Percentiles rank a stretch among this genome's conserved stretches.
phyloP scores from a whole-genome alignment of 2,797 vertebrate genomes.

The Acestrorhynchus altus region DNA sequence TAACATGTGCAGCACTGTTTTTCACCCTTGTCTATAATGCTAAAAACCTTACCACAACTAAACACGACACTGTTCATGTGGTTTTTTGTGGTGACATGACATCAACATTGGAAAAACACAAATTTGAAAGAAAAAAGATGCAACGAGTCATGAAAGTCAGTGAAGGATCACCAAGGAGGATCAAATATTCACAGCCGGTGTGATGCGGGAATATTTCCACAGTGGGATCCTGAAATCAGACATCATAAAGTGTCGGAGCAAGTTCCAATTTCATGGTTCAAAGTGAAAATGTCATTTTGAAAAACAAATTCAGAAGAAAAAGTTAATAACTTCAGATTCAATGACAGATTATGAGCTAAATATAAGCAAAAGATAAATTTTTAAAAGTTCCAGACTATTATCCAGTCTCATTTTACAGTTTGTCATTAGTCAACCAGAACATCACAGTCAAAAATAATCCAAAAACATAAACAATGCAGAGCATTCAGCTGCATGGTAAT shows the following conservation, averaged over 20 bases:
- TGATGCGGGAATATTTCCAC: conserved; percentile 68
- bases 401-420: no score
- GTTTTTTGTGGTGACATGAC: conserved; percentile 58
- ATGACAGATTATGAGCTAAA: conserved; percentile 16
- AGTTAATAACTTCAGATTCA: no score
- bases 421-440: no score
- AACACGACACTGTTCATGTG: conserved; percentile 63
- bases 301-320: conserved; percentile 2
- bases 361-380: no score
- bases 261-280: conserved; percentile 67
- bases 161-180: conserved; percentile 71
- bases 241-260: conserved; percentile 66
- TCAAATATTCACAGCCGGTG: conserved; percentile 64
- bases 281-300: conserved; percentile 46
- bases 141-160: conserved; percentile 46
- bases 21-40: conserved; percentile 55
- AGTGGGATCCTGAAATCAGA: conserved; percentile 65
- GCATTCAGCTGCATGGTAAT: no score
- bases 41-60: conserved; percentile 64
- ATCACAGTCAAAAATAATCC: no score
- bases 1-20: conserved; percentile 34
- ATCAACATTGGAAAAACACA: conserved; percentile 37
- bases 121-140: conserved; percentile 33
- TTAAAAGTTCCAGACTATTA: no score
- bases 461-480: no score